Base-by-base conservation (phyloP, 1,140 invertebrate genomes). In the Eriosoma lanigerum region DNA sequence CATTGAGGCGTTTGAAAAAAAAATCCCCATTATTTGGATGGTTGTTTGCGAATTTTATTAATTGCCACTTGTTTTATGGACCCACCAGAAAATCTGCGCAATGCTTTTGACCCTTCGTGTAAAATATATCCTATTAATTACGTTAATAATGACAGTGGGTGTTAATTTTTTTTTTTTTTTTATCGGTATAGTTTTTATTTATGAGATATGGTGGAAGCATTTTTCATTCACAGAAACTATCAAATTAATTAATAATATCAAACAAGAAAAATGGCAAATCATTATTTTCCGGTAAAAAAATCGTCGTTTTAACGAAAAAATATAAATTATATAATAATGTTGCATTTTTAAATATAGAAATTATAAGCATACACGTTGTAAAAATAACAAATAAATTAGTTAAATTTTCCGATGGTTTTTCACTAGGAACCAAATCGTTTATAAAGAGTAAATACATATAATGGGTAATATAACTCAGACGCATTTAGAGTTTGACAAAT, bases 31-130 rank as follows among this genome's bases (percentile, higher is more conserved):
- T 17, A 38, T 38, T 29, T 12, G 29, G 29, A 29, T 29, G 4
- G 73, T n/a, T 9, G 56, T 78, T 60, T 8, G 73, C 38, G 32
- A 62, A 44, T 60, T 78, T 60, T 78, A 78, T 78, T 78, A 58
- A 78, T 78, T 78, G 73, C 73, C 54, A 60, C 73, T 78, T 78
- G 54, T 56, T n/a, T n/a, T 78, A 24, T 32, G 32, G 32, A 78
- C 38, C 38, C 26, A 78, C 38, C 73, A 58, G 56, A 26, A 44
- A 46, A 60, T 78, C 32, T n/a, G 54, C n/a, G 26, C 72, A 54
- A 44, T 58, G 29, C n/a, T 26, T 56, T 38, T 38, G 52, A 75
- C 72, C 72, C 72, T 75, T 75, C 13, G 50, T 19, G n/a, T 17
- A 19, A 75, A 44, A 75, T 60, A 78, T 56, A 58, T 46, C 21